Conservation (phyloP, 1,140 invertebrate genomes). For the Microplitis mediator region DNA sequence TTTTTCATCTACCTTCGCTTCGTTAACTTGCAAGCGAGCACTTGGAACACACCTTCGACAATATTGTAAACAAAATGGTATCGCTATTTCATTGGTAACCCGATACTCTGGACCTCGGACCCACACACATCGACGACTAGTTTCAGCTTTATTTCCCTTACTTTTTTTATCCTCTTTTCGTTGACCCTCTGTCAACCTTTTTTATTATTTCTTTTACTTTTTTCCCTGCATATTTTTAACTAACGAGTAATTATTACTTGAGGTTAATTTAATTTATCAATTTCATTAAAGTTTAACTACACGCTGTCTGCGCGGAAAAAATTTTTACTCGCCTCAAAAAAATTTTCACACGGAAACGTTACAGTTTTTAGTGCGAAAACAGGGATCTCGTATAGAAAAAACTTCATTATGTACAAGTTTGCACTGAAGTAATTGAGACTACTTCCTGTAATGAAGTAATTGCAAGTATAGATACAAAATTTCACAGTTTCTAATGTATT, state of each 20-base stretch:
- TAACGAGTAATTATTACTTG: not conserved
- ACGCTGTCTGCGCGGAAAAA: too few species aligned
- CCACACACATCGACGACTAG: slow-evolving; percentile 53
- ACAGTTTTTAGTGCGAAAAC: too few species aligned
- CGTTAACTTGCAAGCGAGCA: slow-evolving; percentile 15
- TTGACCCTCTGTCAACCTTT: slow-evolving; percentile 1
- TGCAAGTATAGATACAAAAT: too few species aligned
- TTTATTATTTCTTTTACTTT: not conserved
- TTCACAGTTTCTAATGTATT: too few species aligned
- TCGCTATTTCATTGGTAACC: slow-evolving; percentile 62
- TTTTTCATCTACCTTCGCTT: slow-evolving; percentile 10
- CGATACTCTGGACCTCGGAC: slow-evolving; percentile 51
- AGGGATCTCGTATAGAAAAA: too few species aligned
- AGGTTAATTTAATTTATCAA: not conserved
- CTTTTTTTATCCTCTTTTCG: not conserved
- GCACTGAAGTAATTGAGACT: too few species aligned
- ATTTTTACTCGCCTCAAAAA: too few species aligned
- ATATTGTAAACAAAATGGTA: slow-evolving; percentile 64
- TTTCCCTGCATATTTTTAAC: slow-evolving; percentile 3
- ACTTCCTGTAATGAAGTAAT: too few species aligned
- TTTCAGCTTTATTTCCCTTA: slow-evolving; percentile 14
- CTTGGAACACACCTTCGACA: slow-evolving; percentile 45
- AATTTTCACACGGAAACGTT: too few species aligned
- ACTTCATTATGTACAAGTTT: too few species aligned
- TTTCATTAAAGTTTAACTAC: not conserved